Base-by-base conservation (phyloP, 2,113 vertebrate species). In the Pangasianodon gigas region DNA sequence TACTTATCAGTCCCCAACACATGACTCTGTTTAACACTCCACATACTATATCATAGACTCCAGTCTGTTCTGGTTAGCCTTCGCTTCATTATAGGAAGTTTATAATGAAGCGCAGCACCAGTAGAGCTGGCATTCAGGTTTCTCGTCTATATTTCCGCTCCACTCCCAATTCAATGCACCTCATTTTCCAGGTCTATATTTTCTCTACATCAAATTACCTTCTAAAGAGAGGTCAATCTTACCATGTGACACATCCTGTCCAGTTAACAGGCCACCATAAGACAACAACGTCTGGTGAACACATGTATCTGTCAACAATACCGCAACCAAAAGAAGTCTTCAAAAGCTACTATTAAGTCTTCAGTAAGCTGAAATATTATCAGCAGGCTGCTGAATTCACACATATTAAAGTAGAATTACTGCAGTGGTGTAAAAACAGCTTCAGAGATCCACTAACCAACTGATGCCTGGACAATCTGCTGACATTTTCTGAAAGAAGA, bases 11-110 rank as follows among this genome's bases (percentile, higher is more conserved):
- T 86, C 65, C 37, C 51, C 48, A 86, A 90, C 88, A 87, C 86
- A 74, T 69, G 88, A 88, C 60, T 87, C 69, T 65, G 91, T 77
- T 87, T 89, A 92, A 80, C 87, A 90, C 79, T 87, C 86, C 84
- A 87, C 84, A 90, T 81, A 60, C 60, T 10, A 21, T 88, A 84
- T 87, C 85, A 89, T 48, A 85, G 52, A 91, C 71, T 92, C 80
- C 62, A 85, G 87, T 85, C 84, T 92, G 62, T 52, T 85, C 82
- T 74, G 54, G 60, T 58, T 69, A 29, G 60, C 18, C 26, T 44
- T 92, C 51, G 13, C 29, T 51, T 86, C 44, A 82, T 79, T 21
- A 9, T 87, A 89, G 77, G n/a, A 69, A 60, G 32, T 83, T 74
- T 69, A 82, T 87, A 92, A 77, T 89, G 74, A 85, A 89, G 74